Evolutionary conservation across 2,113 vertebrate species (phyloP), one percentile per base, ranked within the genome.

Genomic region (Neoarius graeffei): DNA sequence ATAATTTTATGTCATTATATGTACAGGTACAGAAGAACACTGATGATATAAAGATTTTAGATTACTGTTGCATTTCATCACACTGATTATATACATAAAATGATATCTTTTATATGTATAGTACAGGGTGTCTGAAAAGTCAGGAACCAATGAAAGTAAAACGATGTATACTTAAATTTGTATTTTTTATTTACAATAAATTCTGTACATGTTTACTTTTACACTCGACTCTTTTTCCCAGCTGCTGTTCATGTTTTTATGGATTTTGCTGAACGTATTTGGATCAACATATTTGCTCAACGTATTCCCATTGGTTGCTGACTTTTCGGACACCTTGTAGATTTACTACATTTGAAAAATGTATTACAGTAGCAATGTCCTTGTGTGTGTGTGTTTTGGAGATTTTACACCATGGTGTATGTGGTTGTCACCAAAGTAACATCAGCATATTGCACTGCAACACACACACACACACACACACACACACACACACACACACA

Each of bases 331-430:
- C 42, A 11, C 19, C 20, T 23, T 52, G 48, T 11, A 74, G 19
- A 10, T 23, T 74, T 48, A 74, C 71, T 74, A 8, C 17, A 7
- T 19, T 71, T 71, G 7, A 13, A 20, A 20, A 23, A 48, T 10
- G 42, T 42, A 6, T 4, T 10, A 52, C 73, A 23, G 20, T 74
- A 76, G 48, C 20, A 76, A 2, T 76, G 9, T 74, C 7, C 35
- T 54, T 19, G 14, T 57, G 27, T 30, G 77, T 17, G 25, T 57
- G 54, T 79, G 50, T 17, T 14, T 30, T 14, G 27, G 27, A 56
- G 54, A 81, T 81, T 81, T 81, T 56, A 81, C 79, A 81, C 79
- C 27, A 81, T 81, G 54, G 79, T 81, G 14, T 17, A 20, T 81
- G 79, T 81, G 79, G 79, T 59, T 80, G n/a, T 57, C 52, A 57